Evolutionary conservation across 2,888 invertebrate species (phyloP).

Genomic region (Drosophila vallismaia): DNA sequence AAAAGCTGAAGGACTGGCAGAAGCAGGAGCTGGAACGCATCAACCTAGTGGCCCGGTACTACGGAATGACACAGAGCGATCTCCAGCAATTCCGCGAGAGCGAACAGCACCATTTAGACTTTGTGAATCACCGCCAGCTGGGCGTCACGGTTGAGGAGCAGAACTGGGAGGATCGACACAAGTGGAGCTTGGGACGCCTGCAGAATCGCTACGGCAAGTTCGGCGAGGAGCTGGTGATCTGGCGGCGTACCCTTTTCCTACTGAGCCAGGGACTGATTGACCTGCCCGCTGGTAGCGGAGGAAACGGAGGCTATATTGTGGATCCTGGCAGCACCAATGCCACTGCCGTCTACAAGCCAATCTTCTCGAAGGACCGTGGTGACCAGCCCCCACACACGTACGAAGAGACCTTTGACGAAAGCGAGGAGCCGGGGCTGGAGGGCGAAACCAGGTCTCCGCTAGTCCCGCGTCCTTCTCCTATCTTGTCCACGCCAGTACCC

Average conservation of each 20-base stretch:
- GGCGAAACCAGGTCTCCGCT: slow-evolving; percentile 53
- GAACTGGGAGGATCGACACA: slow-evolving; percentile 69
- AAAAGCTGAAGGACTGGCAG: slow-evolving; percentile 79
- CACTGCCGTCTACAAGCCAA: slow-evolving; percentile 60
- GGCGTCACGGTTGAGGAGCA: slow-evolving; percentile 58
- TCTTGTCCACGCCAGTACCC: slow-evolving; percentile 44
- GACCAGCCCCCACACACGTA: slow-evolving; percentile 83
- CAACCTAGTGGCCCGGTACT: slow-evolving; percentile 70
- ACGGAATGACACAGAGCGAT: slow-evolving; percentile 72
- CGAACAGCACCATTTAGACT: slow-evolving; percentile 73
- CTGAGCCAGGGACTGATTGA: slow-evolving; percentile 78
- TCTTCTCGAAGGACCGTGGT: slow-evolving; percentile 81
- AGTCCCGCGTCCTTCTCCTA: slow-evolving; percentile 8
- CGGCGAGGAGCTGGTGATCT: slow-evolving; percentile 67
- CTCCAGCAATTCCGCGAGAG: slow-evolving; percentile 80
- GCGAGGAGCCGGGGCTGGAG: slow-evolving; percentile 80
- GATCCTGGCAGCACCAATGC: slow-evolving; percentile 68
- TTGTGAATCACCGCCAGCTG: slow-evolving; percentile 74
- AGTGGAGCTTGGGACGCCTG: slow-evolving; percentile 59
- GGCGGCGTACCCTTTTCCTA: slow-evolving; percentile 80
- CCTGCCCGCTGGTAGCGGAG: slow-evolving; percentile 55
- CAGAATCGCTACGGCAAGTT: slow-evolving; percentile 61
- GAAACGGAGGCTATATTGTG: slow-evolving; percentile 64
- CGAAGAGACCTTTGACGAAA: slow-evolving; percentile 77
- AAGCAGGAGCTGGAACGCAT: slow-evolving; percentile 76